A percentile compares a stretch with the other conserved stretches of the same genome.
These are phyloP conservation scores for Natator depressus DNA, from an alignment of 2,113 vertebrate species.

Conservation along the genomic window DNA sequence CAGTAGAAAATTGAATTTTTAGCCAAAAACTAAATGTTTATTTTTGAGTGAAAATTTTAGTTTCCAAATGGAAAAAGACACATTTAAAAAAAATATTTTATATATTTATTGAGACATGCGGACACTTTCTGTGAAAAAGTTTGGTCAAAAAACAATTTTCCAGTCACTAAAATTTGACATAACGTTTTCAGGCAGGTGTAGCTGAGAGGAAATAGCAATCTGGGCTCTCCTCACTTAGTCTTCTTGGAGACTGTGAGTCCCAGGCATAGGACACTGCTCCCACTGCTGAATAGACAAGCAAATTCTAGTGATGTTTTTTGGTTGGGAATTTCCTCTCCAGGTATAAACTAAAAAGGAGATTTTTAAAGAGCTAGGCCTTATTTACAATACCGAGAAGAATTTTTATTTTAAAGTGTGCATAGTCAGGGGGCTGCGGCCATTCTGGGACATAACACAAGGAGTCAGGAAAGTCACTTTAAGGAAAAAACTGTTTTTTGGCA, in stretches of 20 bases:
- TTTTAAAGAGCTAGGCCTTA: not conserved
- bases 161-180: not conserved
- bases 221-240: not conserved
- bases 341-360: not conserved
- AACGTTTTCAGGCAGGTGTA: not conserved
- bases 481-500: not conserved
- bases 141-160: not conserved
- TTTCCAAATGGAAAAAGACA: no score
- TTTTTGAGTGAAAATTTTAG: not conserved
- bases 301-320: not conserved
- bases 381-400: not conserved
- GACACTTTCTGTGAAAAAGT: not conserved
- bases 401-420: not conserved
- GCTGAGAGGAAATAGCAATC: not conserved
- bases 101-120: not conserved
- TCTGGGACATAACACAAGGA: not conserved
- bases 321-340: not conserved
- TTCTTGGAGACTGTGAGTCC: not conserved
- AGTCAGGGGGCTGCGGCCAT: not conserved
- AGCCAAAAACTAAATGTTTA: not conserved
- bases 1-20: not conserved
- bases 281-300: not conserved
- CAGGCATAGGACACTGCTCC: not conserved
- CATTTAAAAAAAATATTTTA: not conserved
- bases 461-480: not conserved